These are phyloP conservation scores for Mythimna ferrago DNA, from an alignment of 2,888 invertebrate species.

Conservation along the genomic window DNA sequence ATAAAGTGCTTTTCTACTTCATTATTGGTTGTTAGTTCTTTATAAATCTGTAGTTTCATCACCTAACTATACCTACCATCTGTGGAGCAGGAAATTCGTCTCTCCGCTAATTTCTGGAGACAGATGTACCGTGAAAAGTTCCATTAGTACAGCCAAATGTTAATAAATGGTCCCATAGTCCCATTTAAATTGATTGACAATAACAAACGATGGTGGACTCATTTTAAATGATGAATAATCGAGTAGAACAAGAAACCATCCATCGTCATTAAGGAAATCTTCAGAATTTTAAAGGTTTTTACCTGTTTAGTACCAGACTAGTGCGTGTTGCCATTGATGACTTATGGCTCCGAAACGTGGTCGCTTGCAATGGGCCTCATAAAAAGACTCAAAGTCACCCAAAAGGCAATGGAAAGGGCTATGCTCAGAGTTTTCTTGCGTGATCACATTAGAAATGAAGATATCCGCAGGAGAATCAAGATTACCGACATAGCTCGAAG, in stretches of 20 bases:
- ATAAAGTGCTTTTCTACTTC: no score
- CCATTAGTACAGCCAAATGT: constrained; percentile 22
- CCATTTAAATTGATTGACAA: constrained; percentile 31
- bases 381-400: no score
- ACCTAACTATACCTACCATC: neutral
- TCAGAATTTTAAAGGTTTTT: neutral
- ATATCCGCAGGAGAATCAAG: no score
- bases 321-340: no score
- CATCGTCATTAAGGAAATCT: constrained; percentile 3
- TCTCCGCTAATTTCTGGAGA: neutral
- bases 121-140: constrained; percentile 27
- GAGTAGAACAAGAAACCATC: neutral
- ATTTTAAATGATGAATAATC: constrained; percentile 33
- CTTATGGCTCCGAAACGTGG: no score
- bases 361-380: no score
- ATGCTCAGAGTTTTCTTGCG: no score
- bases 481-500: no score
- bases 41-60: neutral
- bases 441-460: no score
- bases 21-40: no score
- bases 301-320: no score
- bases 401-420: no score
- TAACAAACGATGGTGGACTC: constrained; percentile 25
- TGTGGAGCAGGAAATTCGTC: neutral
- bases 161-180: constrained; percentile 25